Base-by-base conservation (phyloP, 23 tunicate genomes). In the Halocynthia aurantium region DNA sequence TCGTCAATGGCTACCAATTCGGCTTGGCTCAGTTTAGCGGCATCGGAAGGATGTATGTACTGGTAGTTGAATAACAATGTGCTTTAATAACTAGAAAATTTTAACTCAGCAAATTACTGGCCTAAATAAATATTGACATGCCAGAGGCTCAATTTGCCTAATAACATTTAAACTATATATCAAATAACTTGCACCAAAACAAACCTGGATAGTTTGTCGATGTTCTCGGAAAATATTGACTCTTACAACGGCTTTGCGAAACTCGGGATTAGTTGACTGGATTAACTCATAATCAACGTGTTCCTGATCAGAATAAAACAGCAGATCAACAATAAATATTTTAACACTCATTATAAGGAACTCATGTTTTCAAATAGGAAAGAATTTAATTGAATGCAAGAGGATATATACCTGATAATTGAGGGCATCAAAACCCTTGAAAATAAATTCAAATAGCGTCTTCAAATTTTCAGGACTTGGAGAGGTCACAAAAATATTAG, bases 1-100 rank as follows among this genome's bases (percentile, higher is more conserved):
- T 94, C 98, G 67, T 94, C 98, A 55, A 94, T 84, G 10, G 93
- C 98, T 44, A 94, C 65, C 83, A 94, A 62, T 67, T 94, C 98
- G 7, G 92, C 91, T 53, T 94, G 91, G 31, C 85, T 81, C 40
- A 94, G 52, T 55, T 78, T 88, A 20, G 88, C 86, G 31, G 84
- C 73, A 65, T 94, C 98, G 53, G 88, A 80, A 11, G 98, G 98
- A 58, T 91, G 97, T 62, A 91, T 85, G 73, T 91, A 91, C 97
- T 91, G 62, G 22, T 6, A 74, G 6, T 49, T 20, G 9, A 2
- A 13, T 58, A 58, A 58, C 4, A 2, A 58, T 1, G 64, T 21
- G 72, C 49, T 12, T 21, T 49, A 11, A 67, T 40, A n/a, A 58
- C 64, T 58, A 15, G 64, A 4, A 31, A 60, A n/a, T 60, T 60